Evolutionary conservation across 1,140 invertebrate species (phyloP), one percentile per base, ranked within the genome.

Genomic region (Chionoecetes opilio): DNA sequence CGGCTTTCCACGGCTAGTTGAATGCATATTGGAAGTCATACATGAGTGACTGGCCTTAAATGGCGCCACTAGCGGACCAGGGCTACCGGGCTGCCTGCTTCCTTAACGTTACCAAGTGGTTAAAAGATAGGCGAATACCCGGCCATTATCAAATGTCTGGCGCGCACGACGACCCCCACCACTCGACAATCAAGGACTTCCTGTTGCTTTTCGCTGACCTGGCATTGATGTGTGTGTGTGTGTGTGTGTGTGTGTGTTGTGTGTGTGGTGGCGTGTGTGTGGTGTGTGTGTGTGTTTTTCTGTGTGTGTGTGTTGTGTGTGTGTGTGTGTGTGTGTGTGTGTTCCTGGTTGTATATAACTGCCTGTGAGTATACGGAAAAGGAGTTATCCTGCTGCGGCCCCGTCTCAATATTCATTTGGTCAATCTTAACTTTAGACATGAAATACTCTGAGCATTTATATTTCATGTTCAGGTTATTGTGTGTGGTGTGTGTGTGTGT

Each of bases 241-340:
- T 75, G 53, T 75, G 53, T 75, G 53, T 75, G 53, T 75, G 53
- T 75, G 53, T 75, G 53, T 75, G 53, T 75, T 75, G 53, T 75
- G 53, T 75, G 53, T 75, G 53, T 75, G 53, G 8, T 6, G 8
- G 53, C 26, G 53, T 75, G 53, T 75, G 53, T 75, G 53, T 75
- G 53, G 53, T 75, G 53, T 75, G 53, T 26, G 53, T 75, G 53
- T 75, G 53, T 75, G 53, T 75, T 6, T 75, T 6, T 75, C 8
- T 75, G 53, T 75, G 53, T 75, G 53, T 75, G 53, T 75, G 53
- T 75, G 53, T 75, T 75, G 63, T 75, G 63, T 75, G 63, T 75
- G 63, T 75, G 63, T 75, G 63, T 75, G 63, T 75, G 63, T 75
- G 63, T 75, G 63, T 21, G 63, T 21, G 21, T 26, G 21, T 6